These are phyloP conservation scores for Ictalurus furcatus DNA, from an alignment of 2,113 vertebrate genomes.

Conservation along the genomic window DNA sequence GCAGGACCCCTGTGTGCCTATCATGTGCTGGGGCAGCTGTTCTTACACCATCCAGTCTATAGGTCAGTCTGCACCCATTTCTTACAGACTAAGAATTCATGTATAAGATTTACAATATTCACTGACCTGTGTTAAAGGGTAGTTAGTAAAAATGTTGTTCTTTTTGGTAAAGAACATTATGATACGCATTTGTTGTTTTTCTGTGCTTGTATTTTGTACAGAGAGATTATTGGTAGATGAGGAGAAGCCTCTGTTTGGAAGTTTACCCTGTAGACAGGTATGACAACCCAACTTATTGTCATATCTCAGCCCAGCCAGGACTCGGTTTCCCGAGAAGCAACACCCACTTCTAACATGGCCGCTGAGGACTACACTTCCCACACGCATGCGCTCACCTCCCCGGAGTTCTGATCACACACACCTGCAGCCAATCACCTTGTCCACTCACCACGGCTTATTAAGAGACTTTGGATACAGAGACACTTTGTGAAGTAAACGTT, in stretches of 20 bases:
- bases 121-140: no score
- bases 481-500: no score
- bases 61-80: constrained; percentile 70
- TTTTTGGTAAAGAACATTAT: background rate
- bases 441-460: no score
- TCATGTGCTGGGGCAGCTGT: constrained; percentile 93
- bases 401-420: no score
- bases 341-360: no score
- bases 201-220: constrained; percentile 57
- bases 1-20: constrained; percentile 85
- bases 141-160: background rate
- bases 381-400: no score
- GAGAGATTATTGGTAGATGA: constrained; percentile 90
- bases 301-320: no score
- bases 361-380: no score
- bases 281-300: constrained; percentile 8
- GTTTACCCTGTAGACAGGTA: constrained; percentile 96
- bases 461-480: no score
- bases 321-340: no score
- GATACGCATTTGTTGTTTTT: background rate
- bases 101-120: background rate
- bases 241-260: constrained; percentile 91
- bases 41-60: constrained; percentile 93
- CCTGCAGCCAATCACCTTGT: no score
- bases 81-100: background rate